Evolutionary conservation across 2,797 vertebrate genomes (phyloP).

Genomic region (Cyprinodon diabolis): DNA sequence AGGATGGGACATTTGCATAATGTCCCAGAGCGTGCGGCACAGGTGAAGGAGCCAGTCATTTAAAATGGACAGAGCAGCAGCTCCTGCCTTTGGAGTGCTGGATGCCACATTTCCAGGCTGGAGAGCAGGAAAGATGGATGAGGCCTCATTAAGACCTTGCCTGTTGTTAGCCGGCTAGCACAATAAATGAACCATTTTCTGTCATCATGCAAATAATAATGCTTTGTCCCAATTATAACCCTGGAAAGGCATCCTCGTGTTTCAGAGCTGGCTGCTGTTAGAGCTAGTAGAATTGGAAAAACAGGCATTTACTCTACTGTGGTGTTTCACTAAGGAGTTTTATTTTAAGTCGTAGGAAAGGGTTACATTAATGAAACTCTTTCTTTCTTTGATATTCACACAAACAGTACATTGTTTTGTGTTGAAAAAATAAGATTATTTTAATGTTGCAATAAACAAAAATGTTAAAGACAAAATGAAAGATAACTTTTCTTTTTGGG

Average conservation of each 20-base stretch:
- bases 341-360: background rate
- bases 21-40: constrained; percentile 61
- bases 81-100: constrained; percentile 39
- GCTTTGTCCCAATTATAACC: constrained; percentile 37
- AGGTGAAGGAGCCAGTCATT: constrained; percentile 69
- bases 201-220: constrained; percentile 55
- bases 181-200: constrained; percentile 56
- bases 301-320: background rate
- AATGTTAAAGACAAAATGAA: no score
- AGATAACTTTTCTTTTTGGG: no score
- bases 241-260: constrained; percentile 5
- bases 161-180: constrained; percentile 34
- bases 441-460: no score
- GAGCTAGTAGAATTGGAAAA: background rate
- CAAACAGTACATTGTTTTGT: background rate
- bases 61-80: constrained; percentile 63
- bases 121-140: constrained; percentile 51
- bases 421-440: no score
- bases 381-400: constrained; percentile 3
- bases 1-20: constrained; percentile 67
- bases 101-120: constrained; percentile 37
- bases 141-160: constrained; percentile 47
- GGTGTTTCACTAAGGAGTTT: constrained; percentile 5
- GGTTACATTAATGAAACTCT: background rate
- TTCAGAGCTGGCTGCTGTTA: constrained; percentile 25